A percentile compares a stretch with the other conserved stretches of the same genome.
Conservation (phyloP, 1,140 invertebrate genomes). For the Cydia strobilella region DNA sequence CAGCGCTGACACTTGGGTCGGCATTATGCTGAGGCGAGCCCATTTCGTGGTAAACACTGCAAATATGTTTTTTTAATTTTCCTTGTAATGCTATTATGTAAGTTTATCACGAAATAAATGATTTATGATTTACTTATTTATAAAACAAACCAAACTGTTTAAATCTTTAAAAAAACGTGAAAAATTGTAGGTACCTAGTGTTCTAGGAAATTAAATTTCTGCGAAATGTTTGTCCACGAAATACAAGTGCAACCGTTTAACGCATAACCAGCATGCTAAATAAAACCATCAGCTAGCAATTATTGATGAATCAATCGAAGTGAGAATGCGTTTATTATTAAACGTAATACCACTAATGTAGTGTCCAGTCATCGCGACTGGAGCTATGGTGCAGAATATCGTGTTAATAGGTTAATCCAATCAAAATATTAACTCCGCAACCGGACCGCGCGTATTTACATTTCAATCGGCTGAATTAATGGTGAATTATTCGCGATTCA, state of each 20-base stretch:
- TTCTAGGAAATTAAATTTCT: neutral
- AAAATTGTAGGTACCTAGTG: too few relatives aligned
- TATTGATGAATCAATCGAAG: conserved; percentile 14
- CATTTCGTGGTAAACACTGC: too few relatives aligned
- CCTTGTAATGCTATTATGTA: too few relatives aligned
- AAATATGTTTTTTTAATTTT: too few relatives aligned
- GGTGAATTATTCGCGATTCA: conserved; percentile 52
- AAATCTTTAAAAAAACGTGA: too few relatives aligned
- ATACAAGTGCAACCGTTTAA: neutral
- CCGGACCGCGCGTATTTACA: conserved; percentile 68
- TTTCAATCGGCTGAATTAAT: conserved; percentile 66
- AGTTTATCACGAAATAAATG: too few relatives aligned
- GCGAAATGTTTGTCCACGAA: neutral
- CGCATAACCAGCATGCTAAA: neutral
- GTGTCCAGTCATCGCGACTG: conserved; percentile 41
- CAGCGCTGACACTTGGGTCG: too few relatives aligned
- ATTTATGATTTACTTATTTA: too few relatives aligned
- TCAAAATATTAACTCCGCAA: conserved; percentile 76
- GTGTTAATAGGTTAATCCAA: conserved; percentile 77
- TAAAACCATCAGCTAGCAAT: neutral
- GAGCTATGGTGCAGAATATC: conserved; percentile 62
- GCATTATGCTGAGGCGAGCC: too few relatives aligned
- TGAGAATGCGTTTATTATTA: conserved; percentile 36
- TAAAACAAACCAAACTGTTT: too few relatives aligned
- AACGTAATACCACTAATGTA: conserved; percentile 29